Evolutionary conservation across 1,140 invertebrate genomes (phyloP).

Genomic region (Microvelia longipes): DNA sequence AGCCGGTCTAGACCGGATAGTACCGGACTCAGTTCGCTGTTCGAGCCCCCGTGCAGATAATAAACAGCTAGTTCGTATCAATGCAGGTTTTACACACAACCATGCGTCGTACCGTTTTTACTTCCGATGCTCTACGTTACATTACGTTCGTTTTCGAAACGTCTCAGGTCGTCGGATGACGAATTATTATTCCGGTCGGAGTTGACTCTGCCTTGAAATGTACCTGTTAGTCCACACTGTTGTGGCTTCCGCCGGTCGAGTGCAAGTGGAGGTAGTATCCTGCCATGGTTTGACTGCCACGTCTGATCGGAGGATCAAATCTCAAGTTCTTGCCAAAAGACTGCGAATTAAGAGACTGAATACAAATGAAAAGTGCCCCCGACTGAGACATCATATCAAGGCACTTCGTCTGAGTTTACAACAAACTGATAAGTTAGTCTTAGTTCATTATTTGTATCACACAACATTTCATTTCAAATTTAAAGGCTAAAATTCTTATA

Average conservation of each 20-base stretch:
- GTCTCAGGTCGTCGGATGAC: slow-evolving; percentile 21
- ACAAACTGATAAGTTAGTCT: not conserved
- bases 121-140: not conserved
- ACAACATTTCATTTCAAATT: too few relatives aligned
- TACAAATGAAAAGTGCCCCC: slow-evolving; percentile 7
- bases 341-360: slow-evolving; percentile 16
- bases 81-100: not conserved
- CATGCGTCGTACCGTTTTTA: not conserved
- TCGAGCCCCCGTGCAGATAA: not conserved
- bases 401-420: slow-evolving; percentile 9
- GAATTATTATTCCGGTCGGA: slow-evolving; percentile 14
- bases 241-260: slow-evolving; percentile 18
- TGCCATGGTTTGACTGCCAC: slow-evolving; percentile 16
- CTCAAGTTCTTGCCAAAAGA: slow-evolving; percentile 16
- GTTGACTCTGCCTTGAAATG: slow-evolving; percentile 14
- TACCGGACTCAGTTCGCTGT: not conserved
- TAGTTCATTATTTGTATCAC: too few relatives aligned
- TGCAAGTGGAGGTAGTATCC: slow-evolving; percentile 19
- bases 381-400: slow-evolving; percentile 13
- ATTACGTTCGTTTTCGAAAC: not conserved
- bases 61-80: not conserved
- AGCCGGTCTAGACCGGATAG: not conserved
- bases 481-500: too few relatives aligned
- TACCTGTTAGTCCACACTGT: slow-evolving; percentile 22
- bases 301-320: slow-evolving; percentile 3